Evolutionary conservation across 2,113 vertebrate genomes (phyloP).

Genomic region (Bothrops jararaca): DNA sequence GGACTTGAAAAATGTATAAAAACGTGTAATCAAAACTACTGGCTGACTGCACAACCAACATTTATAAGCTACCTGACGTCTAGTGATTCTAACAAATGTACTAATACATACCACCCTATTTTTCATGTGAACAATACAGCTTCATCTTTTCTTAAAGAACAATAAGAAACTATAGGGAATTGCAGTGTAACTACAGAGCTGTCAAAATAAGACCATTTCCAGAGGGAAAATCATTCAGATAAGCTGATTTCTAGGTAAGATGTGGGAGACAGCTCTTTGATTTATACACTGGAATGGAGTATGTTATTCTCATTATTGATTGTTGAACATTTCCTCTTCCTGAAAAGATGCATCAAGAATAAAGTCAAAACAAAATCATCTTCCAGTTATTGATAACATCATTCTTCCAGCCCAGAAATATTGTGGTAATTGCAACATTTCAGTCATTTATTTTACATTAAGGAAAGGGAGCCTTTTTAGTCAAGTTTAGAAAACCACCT

Average conservation of each 20-base stretch:
- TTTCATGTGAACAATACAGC: background rate
- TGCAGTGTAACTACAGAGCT: background rate
- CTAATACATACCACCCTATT: background rate
- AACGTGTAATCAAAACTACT: background rate
- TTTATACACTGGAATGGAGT: background rate
- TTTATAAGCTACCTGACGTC: background rate
- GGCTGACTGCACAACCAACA: background rate
- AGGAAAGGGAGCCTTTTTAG: background rate
- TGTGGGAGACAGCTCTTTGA: background rate
- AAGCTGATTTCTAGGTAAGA: background rate
- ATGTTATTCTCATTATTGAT: background rate
- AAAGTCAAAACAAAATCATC: conserved; percentile 1
- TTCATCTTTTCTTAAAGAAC: background rate
- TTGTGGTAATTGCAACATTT: background rate
- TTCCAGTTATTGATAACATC: background rate
- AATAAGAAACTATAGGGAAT: background rate
- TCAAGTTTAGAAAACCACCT: background rate
- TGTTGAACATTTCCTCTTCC: background rate
- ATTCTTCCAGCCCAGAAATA: background rate
- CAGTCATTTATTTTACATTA: background rate
- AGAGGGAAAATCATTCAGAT: background rate
- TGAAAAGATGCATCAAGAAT: background rate
- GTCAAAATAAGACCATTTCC: background rate
- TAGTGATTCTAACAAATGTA: background rate
- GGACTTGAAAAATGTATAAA: background rate